Conservation (phyloP, 30 jellyfish, hydroid and myxozoan species). For the Rhopilema esculentum region DNA sequence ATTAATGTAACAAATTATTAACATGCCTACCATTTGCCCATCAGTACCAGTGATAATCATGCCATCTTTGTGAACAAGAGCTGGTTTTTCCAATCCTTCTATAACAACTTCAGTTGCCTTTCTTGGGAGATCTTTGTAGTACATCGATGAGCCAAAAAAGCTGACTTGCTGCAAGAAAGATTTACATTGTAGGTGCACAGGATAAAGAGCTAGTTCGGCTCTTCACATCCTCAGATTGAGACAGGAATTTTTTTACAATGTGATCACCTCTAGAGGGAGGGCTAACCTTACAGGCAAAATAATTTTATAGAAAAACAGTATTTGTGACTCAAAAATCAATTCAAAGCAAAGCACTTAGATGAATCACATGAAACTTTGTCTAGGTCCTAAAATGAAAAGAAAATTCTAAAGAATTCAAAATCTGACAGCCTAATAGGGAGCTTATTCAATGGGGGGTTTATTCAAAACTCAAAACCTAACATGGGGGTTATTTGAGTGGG, state of each 20-base stretch:
- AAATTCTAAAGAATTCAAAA: not conserved
- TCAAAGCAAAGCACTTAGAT: not conserved
- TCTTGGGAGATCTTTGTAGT: slow-evolving; percentile 72
- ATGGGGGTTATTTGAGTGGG: too few relatives aligned
- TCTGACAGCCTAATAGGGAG: too few relatives aligned
- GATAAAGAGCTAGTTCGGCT: not conserved
- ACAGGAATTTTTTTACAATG: too few relatives aligned
- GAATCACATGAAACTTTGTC: not conserved
- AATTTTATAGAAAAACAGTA: not conserved
- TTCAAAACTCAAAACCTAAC: too few relatives aligned
- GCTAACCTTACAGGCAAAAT: too few relatives aligned
- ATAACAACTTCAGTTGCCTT: slow-evolving; percentile 76
- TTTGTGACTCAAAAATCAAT: not conserved
- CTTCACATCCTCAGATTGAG: too few relatives aligned
- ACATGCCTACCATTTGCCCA: slow-evolving; percentile 81
- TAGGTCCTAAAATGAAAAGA: not conserved
- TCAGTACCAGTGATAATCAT: slow-evolving; percentile 92
- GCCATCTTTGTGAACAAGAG: slow-evolving; percentile 90
- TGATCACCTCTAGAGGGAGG: too few relatives aligned
- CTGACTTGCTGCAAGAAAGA: slow-evolving; percentile 81
- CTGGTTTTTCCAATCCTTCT: slow-evolving; percentile 96
- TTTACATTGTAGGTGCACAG: not conserved
- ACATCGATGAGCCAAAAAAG: slow-evolving; percentile 93
- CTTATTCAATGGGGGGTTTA: too few relatives aligned
- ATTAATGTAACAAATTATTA: too few relatives aligned